Base-by-base conservation (phyloP, 2,113 vertebrate genomes). In the Pogonocichla stellata region DNA sequence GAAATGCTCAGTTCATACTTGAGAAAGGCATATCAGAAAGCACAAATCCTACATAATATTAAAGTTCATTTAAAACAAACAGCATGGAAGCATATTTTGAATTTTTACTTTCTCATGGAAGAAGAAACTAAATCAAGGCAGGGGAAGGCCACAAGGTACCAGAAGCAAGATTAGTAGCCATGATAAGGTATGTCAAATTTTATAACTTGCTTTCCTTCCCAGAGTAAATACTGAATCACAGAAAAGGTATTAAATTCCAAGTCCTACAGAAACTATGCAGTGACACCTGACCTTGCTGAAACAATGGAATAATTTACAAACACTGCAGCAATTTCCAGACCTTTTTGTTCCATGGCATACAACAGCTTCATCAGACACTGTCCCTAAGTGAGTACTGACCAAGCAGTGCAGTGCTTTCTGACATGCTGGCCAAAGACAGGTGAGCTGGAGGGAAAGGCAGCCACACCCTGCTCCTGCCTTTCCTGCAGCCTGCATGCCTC, bases 381-480 rank as follows among this genome's bases (percentile, higher is more conserved):
- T 85, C 57, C 57, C 8, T 14, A n/a, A 29, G 25, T 0, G 10
- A 86, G 34, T 15, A 56, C 3, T 0, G 3, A n/a, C 19, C 29
- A 51, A 61, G 23, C 25, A 38, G 53, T 0, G 9, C 24, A 26
- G 25, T 8, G 67, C 18, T 45, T 85, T 78, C 56, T 36, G 80
- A 61, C 57, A 67, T 0, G 0, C 23, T 2, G 8, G 40, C 26
- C 45, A 50, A 9, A 26, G 42, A 20, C 29, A 73, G 53, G 34
- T 25, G 25, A 65, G 61, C 64, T 31, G 62, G 42, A 56, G 42
- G 16, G 31, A 77, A 64, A 29, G 22, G 45, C 29, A 77, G 71
- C 26, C 38, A 43, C 33, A 33, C 29, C 5, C 33, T 29, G 56
- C 38, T 78, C 24, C 64, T 66, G 58, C 64, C 64, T 31, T 2